phyloP scores from a whole-genome alignment of 2,113 vertebrate genomes.

The Pontoporia blainvillei region DNA sequence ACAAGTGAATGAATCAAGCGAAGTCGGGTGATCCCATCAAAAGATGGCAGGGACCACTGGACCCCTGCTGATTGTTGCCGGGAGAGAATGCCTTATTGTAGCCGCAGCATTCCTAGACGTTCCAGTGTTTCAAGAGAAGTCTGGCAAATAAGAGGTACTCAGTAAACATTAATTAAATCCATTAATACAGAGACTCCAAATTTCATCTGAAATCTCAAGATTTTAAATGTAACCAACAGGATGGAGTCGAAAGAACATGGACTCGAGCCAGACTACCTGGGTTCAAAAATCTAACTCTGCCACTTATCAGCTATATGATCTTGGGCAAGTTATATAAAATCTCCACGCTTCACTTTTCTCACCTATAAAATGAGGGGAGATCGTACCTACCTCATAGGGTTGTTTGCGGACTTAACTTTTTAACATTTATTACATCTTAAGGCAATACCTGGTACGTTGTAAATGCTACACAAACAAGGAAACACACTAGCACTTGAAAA shows the following conservation, averaged over 20 bases:
- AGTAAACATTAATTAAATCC: not conserved
- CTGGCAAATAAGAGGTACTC: not conserved
- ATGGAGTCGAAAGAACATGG: not conserved
- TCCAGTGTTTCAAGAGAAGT: not conserved
- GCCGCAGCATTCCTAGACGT: accelerated
- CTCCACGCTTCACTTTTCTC: not conserved
- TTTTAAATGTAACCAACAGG: not conserved
- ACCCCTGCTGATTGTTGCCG: too few species aligned
- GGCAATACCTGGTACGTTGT: not conserved
- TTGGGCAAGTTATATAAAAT: not conserved
- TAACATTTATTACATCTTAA: not conserved
- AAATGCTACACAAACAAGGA: not conserved
- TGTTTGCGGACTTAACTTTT: not conserved
- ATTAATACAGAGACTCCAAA: not conserved
- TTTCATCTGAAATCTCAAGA: not conserved
- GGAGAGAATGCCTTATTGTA: not conserved
- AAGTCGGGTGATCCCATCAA: not conserved
- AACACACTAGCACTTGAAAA: not conserved
- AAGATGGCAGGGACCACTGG: not conserved
- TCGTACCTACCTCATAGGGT: not conserved
- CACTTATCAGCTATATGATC: not conserved
- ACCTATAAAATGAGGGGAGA: not conserved
- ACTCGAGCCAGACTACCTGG: not conserved
- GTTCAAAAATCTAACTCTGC: not conserved
- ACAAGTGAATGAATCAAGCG: not conserved